These are phyloP conservation scores for Stenodera caucasica DNA, from an alignment of 2,888 invertebrate species.

Conservation along the genomic window DNA sequence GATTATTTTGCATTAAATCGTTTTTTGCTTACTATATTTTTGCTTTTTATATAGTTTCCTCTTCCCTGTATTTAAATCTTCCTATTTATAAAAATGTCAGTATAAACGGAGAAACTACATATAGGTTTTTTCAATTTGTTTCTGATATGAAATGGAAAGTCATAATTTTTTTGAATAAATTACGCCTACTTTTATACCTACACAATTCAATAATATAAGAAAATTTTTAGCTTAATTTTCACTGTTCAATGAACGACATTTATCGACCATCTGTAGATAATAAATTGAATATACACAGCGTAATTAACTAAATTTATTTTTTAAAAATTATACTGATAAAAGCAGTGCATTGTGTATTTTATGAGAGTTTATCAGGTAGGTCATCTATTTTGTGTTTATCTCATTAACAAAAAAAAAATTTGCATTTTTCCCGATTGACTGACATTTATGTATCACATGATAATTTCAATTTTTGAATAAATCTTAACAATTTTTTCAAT, in stretches of 20 bases:
- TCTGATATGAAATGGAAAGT: neutral
- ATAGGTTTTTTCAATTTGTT: no score
- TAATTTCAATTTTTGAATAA: neutral
- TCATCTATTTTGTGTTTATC: neutral
- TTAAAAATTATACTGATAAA: neutral
- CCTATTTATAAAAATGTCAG: constrained; percentile 5
- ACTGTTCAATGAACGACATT: neutral
- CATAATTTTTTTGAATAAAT: neutral
- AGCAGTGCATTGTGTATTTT: neutral
- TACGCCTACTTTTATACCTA: neutral
- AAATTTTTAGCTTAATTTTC: neutral
- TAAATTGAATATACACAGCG: neutral
- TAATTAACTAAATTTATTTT: neutral
- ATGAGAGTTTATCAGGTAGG: constrained; percentile 4
- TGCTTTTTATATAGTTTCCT: constrained; percentile 38
- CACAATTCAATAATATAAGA: neutral
- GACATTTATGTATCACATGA: neutral
- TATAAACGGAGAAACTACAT: neutral
- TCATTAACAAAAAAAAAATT: neutral
- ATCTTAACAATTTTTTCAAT: neutral
- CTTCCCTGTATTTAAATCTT: constrained; percentile 21
- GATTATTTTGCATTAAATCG: constrained; percentile 40
- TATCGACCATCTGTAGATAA: neutral
- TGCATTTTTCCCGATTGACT: neutral
- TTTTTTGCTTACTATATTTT: constrained; percentile 35